Evolutionary conservation across 1,140 invertebrate species (phyloP), one percentile per base, ranked within the genome.

Genomic region (Psilanteris sp.): DNA sequence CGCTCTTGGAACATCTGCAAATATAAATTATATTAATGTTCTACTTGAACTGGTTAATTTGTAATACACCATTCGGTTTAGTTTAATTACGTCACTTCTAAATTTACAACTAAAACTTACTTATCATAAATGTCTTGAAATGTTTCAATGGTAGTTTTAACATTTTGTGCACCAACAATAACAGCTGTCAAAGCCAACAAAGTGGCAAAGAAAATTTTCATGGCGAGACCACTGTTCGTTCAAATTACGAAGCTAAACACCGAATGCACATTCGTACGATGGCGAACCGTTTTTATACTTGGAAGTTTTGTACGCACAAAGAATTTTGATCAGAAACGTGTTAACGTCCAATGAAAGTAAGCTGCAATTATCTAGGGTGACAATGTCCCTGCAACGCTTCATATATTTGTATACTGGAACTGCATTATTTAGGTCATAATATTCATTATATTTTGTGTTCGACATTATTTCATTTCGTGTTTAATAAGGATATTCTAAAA

Each of bases 261-360:
- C 83, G 85, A 88, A 86, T 88, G 86, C 72, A 79, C 78, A 59
- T 36, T 72, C 76, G 71, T 52, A 78, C 80, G 64, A 74, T 78
- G 77, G 68, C 71, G 70, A 76, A 77, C 50, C 67, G 79, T 82
- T 85, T 88, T 87, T 88, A 88, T 88, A 88, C 81, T 74, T 76
- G 78, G 72, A 44, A 68, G 77, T 70, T 59, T 75, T 26, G 77
- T 16, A 83, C 83, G 86, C 34, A 11, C 13, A 8, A 34, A 79
- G 85, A 85, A 87, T 88, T 84, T 78, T 83, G 76, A 88, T 86
- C 29, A 86, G 75, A 29, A 36, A 88, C 85, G 84, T 85, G 85
- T 70, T 77, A 68, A 57, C 37, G 71, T 16, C 55, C 39, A 50
- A 81, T 66, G 75, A 86, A 82, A 84, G 83, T 85, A 87, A 86